A percentile compares a stretch with the other conserved stretches of the same genome.
phyloP scores from a whole-genome alignment of 2,888 invertebrate genomes.

The Apodemia mormo region DNA sequence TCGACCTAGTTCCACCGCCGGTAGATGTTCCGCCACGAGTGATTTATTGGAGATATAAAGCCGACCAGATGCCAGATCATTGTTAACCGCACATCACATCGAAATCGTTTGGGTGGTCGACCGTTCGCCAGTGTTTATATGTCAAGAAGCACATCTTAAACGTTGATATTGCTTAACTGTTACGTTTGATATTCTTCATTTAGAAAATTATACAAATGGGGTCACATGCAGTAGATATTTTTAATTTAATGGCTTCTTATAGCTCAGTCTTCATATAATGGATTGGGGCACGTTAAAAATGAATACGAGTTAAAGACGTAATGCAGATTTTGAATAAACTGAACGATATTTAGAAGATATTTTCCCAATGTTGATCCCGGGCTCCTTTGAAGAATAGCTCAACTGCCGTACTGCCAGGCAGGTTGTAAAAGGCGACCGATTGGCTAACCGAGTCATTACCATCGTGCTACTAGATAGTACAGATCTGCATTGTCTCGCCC shows the following conservation, averaged over 20 bases:
- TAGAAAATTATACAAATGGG: not conserved
- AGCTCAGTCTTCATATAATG: not conserved
- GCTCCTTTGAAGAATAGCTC: no score
- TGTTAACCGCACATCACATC: constrained; percentile 50
- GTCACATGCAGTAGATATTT: not conserved
- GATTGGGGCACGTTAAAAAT: no score
- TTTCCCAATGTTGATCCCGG: no score
- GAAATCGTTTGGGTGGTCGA: constrained; percentile 59
- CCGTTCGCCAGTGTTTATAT: constrained; percentile 6
- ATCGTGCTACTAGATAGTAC: no score
- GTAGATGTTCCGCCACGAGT: constrained; percentile 57
- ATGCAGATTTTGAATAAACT: no score
- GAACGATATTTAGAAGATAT: no score
- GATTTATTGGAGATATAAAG: constrained; percentile 73
- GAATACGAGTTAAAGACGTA: no score
- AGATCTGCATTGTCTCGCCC: no score
- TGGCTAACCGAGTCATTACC: no score
- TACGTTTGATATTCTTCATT: not conserved
- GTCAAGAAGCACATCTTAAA: not conserved
- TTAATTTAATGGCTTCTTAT: no score
- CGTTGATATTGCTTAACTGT: not conserved
- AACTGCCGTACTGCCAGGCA: no score
- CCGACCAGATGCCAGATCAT: constrained; percentile 61
- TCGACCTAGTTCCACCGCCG: constrained; percentile 63
- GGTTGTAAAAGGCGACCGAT: no score